These are phyloP conservation scores for Rhincodon typus DNA, from an alignment of 2,797 vertebrate genomes.

Conservation along the genomic window DNA sequence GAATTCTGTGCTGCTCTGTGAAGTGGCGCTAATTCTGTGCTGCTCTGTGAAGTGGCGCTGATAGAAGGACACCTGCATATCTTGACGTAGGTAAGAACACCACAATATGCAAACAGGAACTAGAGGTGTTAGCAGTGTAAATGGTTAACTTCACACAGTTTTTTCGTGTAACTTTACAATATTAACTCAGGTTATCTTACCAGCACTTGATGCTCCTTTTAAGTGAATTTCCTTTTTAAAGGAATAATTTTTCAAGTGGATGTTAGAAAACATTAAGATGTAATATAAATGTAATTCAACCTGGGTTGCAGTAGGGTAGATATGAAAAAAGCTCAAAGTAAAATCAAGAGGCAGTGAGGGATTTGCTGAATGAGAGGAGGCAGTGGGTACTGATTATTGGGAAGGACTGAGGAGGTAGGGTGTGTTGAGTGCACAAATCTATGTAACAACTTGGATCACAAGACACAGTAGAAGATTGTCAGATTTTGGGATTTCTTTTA, in stretches of 20 bases:
- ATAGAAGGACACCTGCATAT: neutral
- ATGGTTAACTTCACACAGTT: neutral
- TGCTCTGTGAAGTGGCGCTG: neutral
- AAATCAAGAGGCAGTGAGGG: neutral
- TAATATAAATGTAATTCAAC: neutral
- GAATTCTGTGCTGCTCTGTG: neutral
- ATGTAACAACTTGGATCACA: neutral
- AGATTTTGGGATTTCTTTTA: neutral
- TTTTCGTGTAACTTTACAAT: neutral
- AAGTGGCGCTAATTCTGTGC: neutral
- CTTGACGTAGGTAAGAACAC: neutral
- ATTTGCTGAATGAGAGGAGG: neutral
- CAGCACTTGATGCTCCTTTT: neutral
- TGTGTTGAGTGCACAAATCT: neutral
- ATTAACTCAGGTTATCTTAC: neutral
- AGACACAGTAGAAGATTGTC: neutral
- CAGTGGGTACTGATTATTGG: neutral
- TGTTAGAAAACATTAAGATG: neutral
- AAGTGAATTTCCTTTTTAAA: neutral
- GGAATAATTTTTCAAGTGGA: neutral
- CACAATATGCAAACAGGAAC: neutral
- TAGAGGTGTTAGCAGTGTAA: neutral
- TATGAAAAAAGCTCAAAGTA: neutral
- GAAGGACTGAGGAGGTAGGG: neutral
- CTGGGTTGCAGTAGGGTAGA: neutral